phyloP scores from a whole-genome alignment of 2,113 vertebrate genomes.

The Benitochromis conjunctus region DNA sequence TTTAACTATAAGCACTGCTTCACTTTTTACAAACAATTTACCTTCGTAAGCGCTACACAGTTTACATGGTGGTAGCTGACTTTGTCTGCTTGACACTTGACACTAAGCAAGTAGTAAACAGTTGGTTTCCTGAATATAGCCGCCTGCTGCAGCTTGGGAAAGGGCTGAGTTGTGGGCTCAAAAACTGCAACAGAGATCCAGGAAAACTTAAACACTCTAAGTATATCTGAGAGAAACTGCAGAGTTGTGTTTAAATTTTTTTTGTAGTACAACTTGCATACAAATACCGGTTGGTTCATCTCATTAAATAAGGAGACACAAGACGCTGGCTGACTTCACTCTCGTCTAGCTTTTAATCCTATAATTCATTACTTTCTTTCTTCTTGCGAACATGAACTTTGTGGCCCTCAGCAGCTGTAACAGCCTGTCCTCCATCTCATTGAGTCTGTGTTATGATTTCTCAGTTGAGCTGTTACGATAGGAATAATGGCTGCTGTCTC shows the following conservation, averaged over 20 bases:
- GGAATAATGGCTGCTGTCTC: constrained; percentile 19
- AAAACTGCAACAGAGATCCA: not conserved
- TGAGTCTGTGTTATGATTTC: constrained; percentile 20
- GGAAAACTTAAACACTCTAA: not conserved
- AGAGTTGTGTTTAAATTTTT: not conserved
- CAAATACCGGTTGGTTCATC: not conserved
- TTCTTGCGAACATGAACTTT: not conserved
- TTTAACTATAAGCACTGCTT: not conserved
- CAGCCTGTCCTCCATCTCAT: not conserved
- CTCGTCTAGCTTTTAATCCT: not conserved
- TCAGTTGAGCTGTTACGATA: constrained; percentile 29
- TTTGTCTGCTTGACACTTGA: not conserved
- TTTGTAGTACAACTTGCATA: not conserved
- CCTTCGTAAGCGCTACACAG: not conserved
- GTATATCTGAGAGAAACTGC: not conserved
- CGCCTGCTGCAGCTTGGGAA: not conserved
- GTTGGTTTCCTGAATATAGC: not conserved
- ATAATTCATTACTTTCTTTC: not conserved
- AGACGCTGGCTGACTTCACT: not conserved
- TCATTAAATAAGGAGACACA: not conserved
- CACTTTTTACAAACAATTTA: not conserved
- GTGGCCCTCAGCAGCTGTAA: not conserved
- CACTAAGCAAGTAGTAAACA: not conserved
- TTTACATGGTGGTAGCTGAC: not conserved
- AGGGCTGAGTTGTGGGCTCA: not conserved